phyloP scores from a whole-genome alignment of 1,140 invertebrate species.

The Thaumatotibia leucotreta region DNA sequence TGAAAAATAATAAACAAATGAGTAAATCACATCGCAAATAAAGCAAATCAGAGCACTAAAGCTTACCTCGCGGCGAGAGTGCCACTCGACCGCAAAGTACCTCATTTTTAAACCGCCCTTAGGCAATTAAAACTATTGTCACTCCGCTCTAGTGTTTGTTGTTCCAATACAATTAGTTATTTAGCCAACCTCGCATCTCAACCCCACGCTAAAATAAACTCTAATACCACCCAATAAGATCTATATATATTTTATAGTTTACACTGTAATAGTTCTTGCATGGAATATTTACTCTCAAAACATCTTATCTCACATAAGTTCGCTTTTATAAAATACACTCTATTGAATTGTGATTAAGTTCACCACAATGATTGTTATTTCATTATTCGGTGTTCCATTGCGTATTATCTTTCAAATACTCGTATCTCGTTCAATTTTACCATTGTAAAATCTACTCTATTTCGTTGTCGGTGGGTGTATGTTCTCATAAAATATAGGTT shows the following conservation, averaged over 20 bases:
- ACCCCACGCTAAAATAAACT: background rate
- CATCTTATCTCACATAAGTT: background rate
- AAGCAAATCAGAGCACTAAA: background rate
- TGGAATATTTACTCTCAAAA: background rate
- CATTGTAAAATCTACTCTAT: background rate
- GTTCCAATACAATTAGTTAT: background rate
- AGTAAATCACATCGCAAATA: background rate
- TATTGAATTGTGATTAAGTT: background rate
- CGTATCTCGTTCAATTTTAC: background rate
- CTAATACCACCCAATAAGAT: background rate
- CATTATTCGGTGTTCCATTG: background rate
- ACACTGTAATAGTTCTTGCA: background rate
- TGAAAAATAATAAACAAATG: background rate
- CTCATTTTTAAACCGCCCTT: background rate
- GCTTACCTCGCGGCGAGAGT: background rate
- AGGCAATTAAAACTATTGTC: background rate
- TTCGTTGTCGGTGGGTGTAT: background rate
- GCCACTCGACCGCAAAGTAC: background rate
- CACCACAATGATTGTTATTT: background rate
- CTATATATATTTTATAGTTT: background rate
- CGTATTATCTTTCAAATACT: background rate
- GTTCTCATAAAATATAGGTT: background rate
- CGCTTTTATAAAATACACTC: background rate
- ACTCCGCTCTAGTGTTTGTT: background rate
- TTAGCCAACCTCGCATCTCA: background rate